Evolutionary conservation across 35 echinoderm and acorn worm genomes (phyloP).

Genomic region (Holothuria glaberrima): DNA sequence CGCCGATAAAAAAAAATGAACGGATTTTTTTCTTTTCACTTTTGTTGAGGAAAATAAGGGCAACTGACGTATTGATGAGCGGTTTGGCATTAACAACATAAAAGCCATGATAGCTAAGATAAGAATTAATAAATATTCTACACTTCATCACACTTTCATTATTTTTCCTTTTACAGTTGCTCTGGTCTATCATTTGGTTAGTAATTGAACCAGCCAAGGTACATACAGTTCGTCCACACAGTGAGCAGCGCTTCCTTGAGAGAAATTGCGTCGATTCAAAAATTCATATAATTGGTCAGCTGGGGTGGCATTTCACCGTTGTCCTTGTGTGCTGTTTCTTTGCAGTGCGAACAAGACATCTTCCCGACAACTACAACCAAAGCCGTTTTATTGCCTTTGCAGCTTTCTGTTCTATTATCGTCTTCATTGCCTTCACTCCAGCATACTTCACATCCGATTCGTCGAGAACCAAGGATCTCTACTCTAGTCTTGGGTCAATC

Average conservation of each 20-base stretch:
- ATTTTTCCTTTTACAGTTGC: background rate
- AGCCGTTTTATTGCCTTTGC: constrained; percentile 82
- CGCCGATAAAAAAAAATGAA: too few relatives aligned
- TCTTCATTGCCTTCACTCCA: constrained; percentile 78
- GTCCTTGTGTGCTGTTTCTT: constrained; percentile 79
- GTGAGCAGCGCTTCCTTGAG: background rate
- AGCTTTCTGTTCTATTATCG: constrained; percentile 72
- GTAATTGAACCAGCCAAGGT: background rate
- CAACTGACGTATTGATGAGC: too few relatives aligned
- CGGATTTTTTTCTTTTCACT: too few relatives aligned
- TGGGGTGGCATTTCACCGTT: constrained; percentile 66
- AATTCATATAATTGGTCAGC: constrained; percentile 62
- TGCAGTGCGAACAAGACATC: constrained; percentile 78
- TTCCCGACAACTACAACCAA: constrained; percentile 93
- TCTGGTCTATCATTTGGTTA: constrained; percentile 23
- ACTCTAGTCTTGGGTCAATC: constrained; percentile 66
- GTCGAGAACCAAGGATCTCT: constrained; percentile 69
- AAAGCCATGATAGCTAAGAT: too few relatives aligned
- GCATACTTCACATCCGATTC: constrained; percentile 75
- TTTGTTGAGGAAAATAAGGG: too few relatives aligned
- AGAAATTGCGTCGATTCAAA: background rate
- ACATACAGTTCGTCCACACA: background rate
- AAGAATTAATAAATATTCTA: too few relatives aligned
- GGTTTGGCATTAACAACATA: too few relatives aligned
- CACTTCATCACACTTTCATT: background rate